A percentile compares a stretch with the other conserved stretches of the same genome.
phyloP scores from a whole-genome alignment of 1,140 invertebrate genomes.

The Gonioctena quinquepunctata region DNA sequence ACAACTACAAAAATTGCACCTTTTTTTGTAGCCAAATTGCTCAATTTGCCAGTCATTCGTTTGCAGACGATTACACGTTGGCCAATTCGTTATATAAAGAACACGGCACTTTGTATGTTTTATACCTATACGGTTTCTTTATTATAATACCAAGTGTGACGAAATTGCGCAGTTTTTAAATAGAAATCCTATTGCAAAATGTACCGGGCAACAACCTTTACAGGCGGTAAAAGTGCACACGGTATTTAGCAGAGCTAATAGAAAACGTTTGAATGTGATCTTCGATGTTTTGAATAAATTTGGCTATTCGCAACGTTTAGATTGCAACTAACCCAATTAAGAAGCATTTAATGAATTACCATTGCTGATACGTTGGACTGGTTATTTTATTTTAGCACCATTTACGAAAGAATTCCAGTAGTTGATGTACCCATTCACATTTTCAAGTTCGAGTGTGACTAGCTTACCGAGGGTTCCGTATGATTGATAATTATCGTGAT shows the following conservation, averaged over 20 bases:
- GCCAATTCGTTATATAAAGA: not conserved
- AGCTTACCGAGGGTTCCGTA: no score
- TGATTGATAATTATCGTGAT: no score
- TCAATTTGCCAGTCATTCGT: not conserved
- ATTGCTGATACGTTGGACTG: no score
- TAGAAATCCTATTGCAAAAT: constrained; percentile 1
- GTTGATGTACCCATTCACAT: no score
- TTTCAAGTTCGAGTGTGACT: no score
- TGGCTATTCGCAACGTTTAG: not conserved
- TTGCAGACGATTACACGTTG: no score
- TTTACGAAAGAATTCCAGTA: no score
- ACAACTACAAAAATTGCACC: no score
- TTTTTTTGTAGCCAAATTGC: no score
- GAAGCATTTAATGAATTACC: no score
- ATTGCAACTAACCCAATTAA: not conserved
- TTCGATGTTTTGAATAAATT: not conserved
- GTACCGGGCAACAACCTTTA: not conserved
- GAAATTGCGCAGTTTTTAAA: constrained; percentile 6
- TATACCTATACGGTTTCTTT: not conserved
- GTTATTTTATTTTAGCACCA: no score
- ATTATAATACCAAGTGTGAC: not conserved
- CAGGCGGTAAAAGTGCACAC: not conserved
- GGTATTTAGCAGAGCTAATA: not conserved
- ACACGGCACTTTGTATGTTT: not conserved
- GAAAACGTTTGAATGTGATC: not conserved